These are phyloP conservation scores for Brachionus rotundiformis DNA, from an alignment of 1,140 invertebrate genomes.

Conservation along the genomic window DNA sequence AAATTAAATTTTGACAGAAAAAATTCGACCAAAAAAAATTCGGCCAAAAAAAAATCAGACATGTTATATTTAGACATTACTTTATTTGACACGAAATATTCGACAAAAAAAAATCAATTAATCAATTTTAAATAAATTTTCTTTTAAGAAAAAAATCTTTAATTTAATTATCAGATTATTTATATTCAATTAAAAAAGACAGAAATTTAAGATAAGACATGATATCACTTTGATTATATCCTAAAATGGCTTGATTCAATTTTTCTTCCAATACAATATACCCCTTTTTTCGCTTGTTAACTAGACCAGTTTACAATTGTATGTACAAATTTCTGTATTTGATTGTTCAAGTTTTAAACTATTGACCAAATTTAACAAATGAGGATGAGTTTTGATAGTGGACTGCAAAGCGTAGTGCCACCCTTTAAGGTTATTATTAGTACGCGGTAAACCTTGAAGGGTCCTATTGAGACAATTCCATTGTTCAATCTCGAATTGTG, in stretches of 20 bases:
- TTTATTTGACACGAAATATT: not conserved
- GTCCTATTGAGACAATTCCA: not conserved
- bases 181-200: conserved; percentile 1
- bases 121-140: not conserved
- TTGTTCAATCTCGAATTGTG: conserved; percentile 7
- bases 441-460: not conserved
- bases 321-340: not conserved
- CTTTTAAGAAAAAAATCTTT: not conserved
- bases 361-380: conserved; percentile 4
- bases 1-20: not conserved
- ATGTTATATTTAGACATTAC: not conserved
- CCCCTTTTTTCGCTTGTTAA: not conserved
- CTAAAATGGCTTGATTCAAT: conserved; percentile 8
- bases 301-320: not conserved
- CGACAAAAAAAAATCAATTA: not conserved
- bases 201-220: not conserved
- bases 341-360: conserved; percentile 9
- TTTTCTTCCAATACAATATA: not conserved
- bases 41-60: not conserved
- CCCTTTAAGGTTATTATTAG: conserved; percentile 2
- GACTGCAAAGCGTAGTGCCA: not conserved
- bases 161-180: not conserved
- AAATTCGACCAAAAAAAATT: not conserved
- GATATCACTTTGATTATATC: not conserved
- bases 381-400: conserved; percentile 1